Evolutionary conservation across 2,888 invertebrate species (phyloP).

Genomic region (Meta bourneti): DNA sequence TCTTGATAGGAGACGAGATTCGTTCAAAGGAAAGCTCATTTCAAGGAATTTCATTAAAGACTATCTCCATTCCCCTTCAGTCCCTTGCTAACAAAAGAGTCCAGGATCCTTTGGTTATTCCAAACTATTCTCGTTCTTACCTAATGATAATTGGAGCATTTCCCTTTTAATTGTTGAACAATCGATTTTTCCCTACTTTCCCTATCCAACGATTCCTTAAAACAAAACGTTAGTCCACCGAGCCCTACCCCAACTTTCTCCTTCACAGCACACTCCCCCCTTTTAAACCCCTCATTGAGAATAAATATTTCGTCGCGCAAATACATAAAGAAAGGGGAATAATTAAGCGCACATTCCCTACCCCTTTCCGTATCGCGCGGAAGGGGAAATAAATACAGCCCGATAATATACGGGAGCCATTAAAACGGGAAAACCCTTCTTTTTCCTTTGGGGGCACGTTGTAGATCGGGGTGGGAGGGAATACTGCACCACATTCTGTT

Average conservation of each 20-base stretch:
- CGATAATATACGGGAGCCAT: constrained; percentile 57
- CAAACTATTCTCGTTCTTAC: background rate
- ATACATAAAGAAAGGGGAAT: constrained; percentile 46
- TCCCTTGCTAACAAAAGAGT: background rate
- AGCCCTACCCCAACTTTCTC: background rate
- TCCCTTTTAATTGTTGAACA: constrained; percentile 9
- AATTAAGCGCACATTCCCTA: constrained; percentile 54
- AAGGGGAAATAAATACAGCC: constrained; percentile 57
- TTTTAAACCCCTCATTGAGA: background rate
- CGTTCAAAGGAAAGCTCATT: background rate
- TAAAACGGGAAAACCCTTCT: constrained; percentile 26
- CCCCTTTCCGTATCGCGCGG: constrained; percentile 5
- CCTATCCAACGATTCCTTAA: background rate
- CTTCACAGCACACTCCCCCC: background rate
- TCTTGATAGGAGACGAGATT: background rate
- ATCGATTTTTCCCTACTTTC: constrained; percentile 13
- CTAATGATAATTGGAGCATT: constrained; percentile 1
- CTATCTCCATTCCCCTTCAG: background rate
- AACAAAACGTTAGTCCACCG: background rate
- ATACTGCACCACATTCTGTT: constrained; percentile 49
- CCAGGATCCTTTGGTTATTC: background rate
- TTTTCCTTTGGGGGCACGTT: background rate
- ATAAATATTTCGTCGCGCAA: constrained; percentile 34
- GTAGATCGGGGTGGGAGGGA: background rate
- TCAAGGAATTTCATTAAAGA: background rate